Conservation (phyloP, 2,113 vertebrate genomes). For the Centrocercus urophasianus region DNA sequence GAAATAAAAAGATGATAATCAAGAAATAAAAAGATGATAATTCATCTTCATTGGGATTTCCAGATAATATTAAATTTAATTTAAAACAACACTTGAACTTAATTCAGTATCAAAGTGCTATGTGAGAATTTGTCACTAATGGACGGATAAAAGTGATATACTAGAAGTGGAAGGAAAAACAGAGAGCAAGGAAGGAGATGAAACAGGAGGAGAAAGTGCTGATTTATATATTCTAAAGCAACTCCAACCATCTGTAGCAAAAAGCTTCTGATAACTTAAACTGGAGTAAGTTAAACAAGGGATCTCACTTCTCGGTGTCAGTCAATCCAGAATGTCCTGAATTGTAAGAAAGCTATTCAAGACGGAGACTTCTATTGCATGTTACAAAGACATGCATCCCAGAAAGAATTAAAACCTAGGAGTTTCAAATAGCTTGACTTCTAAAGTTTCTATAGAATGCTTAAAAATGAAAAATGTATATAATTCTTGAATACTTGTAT, state of each 20-base stretch:
- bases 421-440: background rate
- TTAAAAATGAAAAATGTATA: background rate
- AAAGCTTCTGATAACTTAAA: slow-evolving; percentile 3
- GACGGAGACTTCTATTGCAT: background rate
- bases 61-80: background rate
- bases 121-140: background rate
- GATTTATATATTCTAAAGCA: slow-evolving; percentile 2
- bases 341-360: background rate
- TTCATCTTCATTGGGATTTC: background rate
- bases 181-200: background rate
- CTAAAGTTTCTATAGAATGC: background rate
- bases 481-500: background rate
- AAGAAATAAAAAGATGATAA: slow-evolving; percentile 8
- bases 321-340: background rate
- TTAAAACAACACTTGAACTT: slow-evolving; percentile 24
- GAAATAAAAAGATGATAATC: background rate
- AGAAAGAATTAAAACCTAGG: background rate
- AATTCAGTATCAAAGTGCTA: slow-evolving; percentile 9
- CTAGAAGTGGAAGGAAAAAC: background rate
- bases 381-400: background rate
- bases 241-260: background rate
- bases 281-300: background rate
- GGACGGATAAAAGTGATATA: background rate
- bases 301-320: background rate
- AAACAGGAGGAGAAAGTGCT: background rate